A percentile compares a stretch with the other conserved stretches of the same genome.
phyloP scores from a whole-genome alignment of 2,888 invertebrate genomes.

The Zygothrica quintamaculata region DNA sequence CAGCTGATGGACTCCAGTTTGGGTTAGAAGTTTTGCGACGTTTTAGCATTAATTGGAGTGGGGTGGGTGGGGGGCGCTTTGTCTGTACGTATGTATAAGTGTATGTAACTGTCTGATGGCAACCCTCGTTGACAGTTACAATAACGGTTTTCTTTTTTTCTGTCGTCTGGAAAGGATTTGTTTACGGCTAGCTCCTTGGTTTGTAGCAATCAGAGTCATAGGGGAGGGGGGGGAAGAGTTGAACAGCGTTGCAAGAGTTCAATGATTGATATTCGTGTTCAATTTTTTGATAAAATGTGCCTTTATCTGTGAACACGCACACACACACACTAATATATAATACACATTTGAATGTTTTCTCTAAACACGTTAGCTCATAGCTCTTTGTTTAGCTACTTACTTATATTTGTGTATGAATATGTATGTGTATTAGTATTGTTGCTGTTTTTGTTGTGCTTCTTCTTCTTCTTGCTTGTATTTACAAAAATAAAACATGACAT shows the following conservation, averaged over 20 bases:
- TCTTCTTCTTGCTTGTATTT: constrained; percentile 17
- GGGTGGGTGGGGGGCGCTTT: constrained; percentile 1
- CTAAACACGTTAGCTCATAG: constrained; percentile 45
- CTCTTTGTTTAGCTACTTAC: constrained; percentile 23
- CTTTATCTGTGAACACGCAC: constrained; percentile 25
- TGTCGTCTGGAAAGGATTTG: not conserved
- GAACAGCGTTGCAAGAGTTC: constrained; percentile 25
- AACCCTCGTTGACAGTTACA: constrained; percentile 39
- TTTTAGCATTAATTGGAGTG: not conserved
- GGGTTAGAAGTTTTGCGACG: not conserved
- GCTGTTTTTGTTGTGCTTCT: too few relatives aligned
- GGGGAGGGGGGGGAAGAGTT: not conserved
- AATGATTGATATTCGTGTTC: constrained; percentile 62
- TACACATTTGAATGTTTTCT: constrained; percentile 33
- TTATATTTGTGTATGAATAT: not conserved
- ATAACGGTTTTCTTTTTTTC: not conserved
- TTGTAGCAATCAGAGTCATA: not conserved
- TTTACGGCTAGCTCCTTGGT: constrained; percentile 18
- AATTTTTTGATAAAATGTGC: constrained; percentile 57
- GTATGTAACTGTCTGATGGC: constrained; percentile 39
- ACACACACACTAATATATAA: constrained; percentile 2
- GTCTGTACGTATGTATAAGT: constrained; percentile 39
- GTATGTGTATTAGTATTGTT: not conserved
- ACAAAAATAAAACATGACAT: constrained; percentile 34
- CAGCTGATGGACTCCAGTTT: constrained; percentile 62